Base-by-base conservation (phyloP, 2,888 invertebrate genomes). In the Anthophora plumipes region DNA sequence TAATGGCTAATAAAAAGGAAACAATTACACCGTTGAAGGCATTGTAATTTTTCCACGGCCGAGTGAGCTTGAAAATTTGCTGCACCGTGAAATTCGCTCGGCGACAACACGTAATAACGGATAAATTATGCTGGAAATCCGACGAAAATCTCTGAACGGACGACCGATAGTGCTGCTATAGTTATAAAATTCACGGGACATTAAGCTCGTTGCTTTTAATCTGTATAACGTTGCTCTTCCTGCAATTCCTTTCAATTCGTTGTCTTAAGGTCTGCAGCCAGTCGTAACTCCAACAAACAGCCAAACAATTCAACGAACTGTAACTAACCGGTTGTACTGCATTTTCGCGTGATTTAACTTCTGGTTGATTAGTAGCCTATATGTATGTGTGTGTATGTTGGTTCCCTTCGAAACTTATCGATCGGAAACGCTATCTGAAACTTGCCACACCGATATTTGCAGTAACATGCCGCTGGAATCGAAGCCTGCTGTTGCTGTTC, bases 331-430 rank as follows among this genome's bases (percentile, higher is more conserved):
- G 60, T 61, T 61, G 70, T 25, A 39, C 48, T 60, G 67, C 41
- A 77, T 77, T 77, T 41, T 79, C 79, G 60, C 66, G 66, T 61
- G 66, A 79, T 79, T 77, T 71, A 79, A 79, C 79, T 54, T 66
- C 50, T 37, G 50, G 61, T 64, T 70, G 77, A 77, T 79, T 77
- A 67, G 77, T 37, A 66, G 54, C 46, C 46, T 7, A 17, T n/a
- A n/a, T n/a, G n/a, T n/a, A n/a, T n/a, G n/a, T n/a, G n/a, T n/a
- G n/a, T 8, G 31, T 12, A 5, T 5, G 48, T 48, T 63, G 77
- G 61, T 77, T n/a, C 14, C 22, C 52, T 61, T 59, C 71, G 63
- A 72, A 78, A 77, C 46, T 67, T 37, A 39, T 68, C 78, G 67
- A 61, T 77, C 67, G 67, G 5, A 31, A 37, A 41, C 50, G 20